These are phyloP conservation scores for Rotaria magnacalcarata DNA, from an alignment of 2,888 invertebrate genomes.

Conservation along the genomic window DNA sequence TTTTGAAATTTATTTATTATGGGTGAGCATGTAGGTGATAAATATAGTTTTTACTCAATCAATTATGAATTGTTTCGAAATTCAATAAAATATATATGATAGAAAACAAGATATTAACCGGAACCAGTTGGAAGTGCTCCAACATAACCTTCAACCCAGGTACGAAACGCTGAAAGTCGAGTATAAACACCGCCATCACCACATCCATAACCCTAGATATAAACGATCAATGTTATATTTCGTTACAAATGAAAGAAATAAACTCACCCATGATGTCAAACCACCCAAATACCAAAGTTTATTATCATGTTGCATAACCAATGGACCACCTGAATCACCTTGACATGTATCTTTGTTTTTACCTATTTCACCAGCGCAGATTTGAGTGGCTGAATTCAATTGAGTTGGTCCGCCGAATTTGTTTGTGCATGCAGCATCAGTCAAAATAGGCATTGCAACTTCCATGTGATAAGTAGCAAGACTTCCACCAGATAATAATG, in stretches of 20 bases:
- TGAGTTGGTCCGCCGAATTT: too few relatives aligned
- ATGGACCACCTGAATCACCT: not conserved
- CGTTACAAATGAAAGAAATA: not conserved
- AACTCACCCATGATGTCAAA: not conserved
- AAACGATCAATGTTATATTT: not conserved
- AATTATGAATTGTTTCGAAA: too few relatives aligned
- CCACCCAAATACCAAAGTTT: not conserved
- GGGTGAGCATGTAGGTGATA: too few relatives aligned
- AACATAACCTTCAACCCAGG: not conserved
- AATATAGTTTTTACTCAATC: too few relatives aligned
- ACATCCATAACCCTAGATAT: not conserved
- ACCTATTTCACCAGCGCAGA: not conserved
- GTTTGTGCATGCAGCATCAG: not conserved
- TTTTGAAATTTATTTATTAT: too few relatives aligned
- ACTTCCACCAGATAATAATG: not conserved
- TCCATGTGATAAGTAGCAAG: not conserved
- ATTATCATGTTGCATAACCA: not conserved
- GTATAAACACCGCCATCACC: not conserved
- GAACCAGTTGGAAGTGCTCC: not conserved
- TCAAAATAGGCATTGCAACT: not conserved
- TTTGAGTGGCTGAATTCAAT: too few relatives aligned
- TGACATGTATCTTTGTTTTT: not conserved
- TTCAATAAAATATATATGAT: too few relatives aligned
- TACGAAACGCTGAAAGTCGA: not conserved
- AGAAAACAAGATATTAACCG: too few relatives aligned